Evolutionary conservation across 2,797 vertebrate species (phyloP), one percentile per base, ranked within the genome.

Genomic region (Anableps anableps): DNA sequence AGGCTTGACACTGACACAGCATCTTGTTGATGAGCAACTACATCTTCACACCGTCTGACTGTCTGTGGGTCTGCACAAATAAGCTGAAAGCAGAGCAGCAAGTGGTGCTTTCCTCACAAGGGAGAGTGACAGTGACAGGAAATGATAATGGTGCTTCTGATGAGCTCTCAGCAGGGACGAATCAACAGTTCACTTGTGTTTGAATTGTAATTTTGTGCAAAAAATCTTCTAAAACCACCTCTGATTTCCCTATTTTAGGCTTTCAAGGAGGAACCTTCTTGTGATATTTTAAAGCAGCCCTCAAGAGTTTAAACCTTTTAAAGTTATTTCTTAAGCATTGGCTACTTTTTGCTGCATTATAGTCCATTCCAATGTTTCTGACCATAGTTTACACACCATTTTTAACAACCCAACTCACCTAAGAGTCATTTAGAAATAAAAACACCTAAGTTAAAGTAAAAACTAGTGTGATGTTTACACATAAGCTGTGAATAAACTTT

Each of bases 41-140:
- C 16, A 9, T 45, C 29, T 2, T 68, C 64, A 47, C 21, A 55
- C 68, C 2, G 6, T 21, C n/a, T 19, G 53, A 36, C 78, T 55
- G 72, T 53, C 45, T 73, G 71, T 6, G 5, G n/a, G 43, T 62
- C 71, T 62, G 71, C 23, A 64, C 31, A 64, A 70, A 41, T 13
- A 51, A 74, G 78, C 76, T 72, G 70, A 50, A 47, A 75, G 45
- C 77, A 58, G 58, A 83, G 68, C 74, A 72, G 74, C 77, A 16
- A 50, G 55, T 76, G 74, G 47, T 10, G 53, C 45, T 43, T 48
- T 74, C 45, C 14, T 64, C 55, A 41, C 34, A 36, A 23, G 19
- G 17, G 58, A 38, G 43, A 68, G n/a, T 31, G 47, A 75, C 36
- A 68, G 19, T 76, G 36, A 36, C 68, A 55, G 74, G 55, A 73